Conservation (phyloP, 2,113 vertebrate species). For the Limanda limanda region DNA sequence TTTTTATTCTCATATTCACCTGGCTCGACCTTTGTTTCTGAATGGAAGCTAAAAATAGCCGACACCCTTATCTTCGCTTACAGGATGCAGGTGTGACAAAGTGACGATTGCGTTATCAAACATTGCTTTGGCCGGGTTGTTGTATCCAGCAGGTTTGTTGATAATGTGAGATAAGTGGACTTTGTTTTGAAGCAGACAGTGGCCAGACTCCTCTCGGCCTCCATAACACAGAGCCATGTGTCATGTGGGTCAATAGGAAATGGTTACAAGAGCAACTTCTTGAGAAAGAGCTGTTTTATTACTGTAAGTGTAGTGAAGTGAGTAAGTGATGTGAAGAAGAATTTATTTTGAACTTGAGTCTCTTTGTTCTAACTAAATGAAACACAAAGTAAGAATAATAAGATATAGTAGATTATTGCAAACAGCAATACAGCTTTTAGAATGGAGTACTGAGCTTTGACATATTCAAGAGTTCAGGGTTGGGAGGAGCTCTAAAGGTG, state of each 20-base stretch:
- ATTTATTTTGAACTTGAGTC: neutral
- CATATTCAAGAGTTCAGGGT: slow-evolving; percentile 15
- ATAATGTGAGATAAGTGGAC: slow-evolving; percentile 57
- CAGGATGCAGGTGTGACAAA: slow-evolving; percentile 3
- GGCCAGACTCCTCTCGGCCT: slow-evolving; percentile 20
- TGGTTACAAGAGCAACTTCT: slow-evolving; percentile 14
- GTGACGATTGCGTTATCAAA: slow-evolving; percentile 34
- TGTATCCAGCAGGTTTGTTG: slow-evolving; percentile 28
- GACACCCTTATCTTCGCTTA: slow-evolving; percentile 11
- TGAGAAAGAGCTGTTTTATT: neutral
- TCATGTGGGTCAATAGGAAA: slow-evolving; percentile 34
- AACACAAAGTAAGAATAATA: neutral
- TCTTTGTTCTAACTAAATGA: neutral
- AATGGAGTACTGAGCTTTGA: neutral
- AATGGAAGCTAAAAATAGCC: slow-evolving; percentile 43
- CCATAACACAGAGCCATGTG: slow-evolving; percentile 11
- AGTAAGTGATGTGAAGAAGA: neutral
- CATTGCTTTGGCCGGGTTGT: slow-evolving; percentile 10
- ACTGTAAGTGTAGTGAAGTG: neutral
- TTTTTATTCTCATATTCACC: slow-evolving; percentile 13
- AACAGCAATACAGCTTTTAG: neutral
- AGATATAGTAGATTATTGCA: neutral
- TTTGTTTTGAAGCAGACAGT: slow-evolving; percentile 42
- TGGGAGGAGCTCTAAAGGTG: slow-evolving; percentile 24
- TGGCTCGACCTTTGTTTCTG: slow-evolving; percentile 16